phyloP scores from a whole-genome alignment of 2,113 vertebrate genomes.

The Pyrgilauda ruficollis region DNA sequence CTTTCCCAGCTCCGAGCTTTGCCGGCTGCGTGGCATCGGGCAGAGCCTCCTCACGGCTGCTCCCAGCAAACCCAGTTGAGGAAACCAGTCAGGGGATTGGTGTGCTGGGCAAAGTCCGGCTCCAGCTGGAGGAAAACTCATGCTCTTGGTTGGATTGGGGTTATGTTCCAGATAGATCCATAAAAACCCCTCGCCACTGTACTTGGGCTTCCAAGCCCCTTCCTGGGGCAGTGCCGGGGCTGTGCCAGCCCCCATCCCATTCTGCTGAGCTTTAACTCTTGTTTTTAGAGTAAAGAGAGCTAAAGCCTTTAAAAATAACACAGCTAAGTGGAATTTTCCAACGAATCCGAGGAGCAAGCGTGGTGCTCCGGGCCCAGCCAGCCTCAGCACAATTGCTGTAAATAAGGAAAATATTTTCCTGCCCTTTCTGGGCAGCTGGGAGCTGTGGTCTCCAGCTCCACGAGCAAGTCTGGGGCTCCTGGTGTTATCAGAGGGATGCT shows the following conservation, averaged over 20 bases:
- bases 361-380: accelerated
- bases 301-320: slow-evolving; percentile 28
- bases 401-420: slow-evolving; percentile 7
- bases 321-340: slow-evolving; percentile 15
- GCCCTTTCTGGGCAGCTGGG: neutral
- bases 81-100: neutral
- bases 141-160: neutral
- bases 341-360: neutral
- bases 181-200: accelerated
- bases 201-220: neutral
- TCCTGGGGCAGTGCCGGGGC: neutral
- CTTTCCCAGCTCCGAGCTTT: neutral
- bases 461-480: neutral
- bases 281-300: slow-evolving; percentile 19
- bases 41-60: neutral
- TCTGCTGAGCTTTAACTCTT: neutral
- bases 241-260: neutral
- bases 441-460: neutral
- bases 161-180: neutral
- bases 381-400: neutral
- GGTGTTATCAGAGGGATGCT: neutral
- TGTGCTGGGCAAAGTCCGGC: neutral
- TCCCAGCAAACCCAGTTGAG: neutral
- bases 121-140: neutral
- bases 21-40: neutral